These are phyloP conservation scores for Buceros bicornis DNA, from an alignment of 2,797 vertebrate species.

Conservation along the genomic window DNA sequence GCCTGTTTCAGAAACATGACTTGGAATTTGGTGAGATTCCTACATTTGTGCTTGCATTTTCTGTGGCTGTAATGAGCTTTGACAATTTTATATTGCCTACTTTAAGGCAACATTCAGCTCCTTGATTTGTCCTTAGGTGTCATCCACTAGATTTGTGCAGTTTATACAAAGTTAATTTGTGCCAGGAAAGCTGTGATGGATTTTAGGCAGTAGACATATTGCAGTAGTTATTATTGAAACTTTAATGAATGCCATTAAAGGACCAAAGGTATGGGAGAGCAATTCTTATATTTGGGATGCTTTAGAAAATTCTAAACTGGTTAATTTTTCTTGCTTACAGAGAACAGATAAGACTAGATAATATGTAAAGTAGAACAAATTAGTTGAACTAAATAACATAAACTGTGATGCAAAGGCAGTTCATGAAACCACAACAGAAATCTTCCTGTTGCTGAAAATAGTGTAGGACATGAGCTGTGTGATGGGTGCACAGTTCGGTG, in stretches of 20 bases:
- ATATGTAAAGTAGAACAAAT: not conserved
- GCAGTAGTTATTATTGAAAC: conserved; percentile 47
- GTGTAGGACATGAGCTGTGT: not conserved
- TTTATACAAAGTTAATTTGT: conserved; percentile 46
- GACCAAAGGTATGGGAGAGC: not conserved
- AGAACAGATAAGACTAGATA: not conserved
- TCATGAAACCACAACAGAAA: not conserved
- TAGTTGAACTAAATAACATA: not conserved
- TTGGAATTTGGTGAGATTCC: not conserved
- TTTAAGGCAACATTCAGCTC: not conserved
- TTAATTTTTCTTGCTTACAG: not conserved
- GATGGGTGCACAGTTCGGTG: not conserved
- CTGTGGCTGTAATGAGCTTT: not conserved
- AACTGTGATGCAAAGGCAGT: not conserved
- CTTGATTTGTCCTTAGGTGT: conserved; percentile 61
- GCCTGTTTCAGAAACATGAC: not conserved
- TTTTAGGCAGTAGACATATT: conserved; percentile 37
- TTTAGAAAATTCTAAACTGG: not conserved
- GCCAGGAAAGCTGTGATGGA: conserved; percentile 6
- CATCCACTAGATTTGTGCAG: conserved; percentile 28
- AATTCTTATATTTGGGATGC: not conserved
- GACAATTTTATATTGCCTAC: not conserved
- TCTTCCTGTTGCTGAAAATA: not conserved
- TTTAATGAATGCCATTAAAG: conserved; percentile 55
- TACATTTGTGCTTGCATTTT: not conserved